Conservation (phyloP, 2,888 invertebrate genomes). For the Corbicula japonica region DNA sequence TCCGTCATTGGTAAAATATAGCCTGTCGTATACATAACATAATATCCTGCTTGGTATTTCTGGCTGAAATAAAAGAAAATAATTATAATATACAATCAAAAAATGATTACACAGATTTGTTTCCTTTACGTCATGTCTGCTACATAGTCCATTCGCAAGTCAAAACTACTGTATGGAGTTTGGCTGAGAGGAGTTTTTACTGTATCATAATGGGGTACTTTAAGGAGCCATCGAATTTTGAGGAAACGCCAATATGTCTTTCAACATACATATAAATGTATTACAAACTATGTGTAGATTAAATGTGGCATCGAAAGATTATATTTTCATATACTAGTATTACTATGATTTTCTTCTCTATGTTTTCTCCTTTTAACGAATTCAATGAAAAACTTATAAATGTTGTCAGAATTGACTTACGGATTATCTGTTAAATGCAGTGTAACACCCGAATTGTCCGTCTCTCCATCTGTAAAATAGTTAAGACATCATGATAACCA, state of each 20-base stretch:
- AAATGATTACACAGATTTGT: background rate
- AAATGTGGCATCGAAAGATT: no score
- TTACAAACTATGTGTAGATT: background rate
- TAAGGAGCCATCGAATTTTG: background rate
- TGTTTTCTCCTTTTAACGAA: no score
- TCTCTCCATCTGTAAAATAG: slow-evolving; percentile 66
- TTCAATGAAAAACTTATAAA: background rate
- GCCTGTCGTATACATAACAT: slow-evolving; percentile 75
- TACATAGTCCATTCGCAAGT: background rate
- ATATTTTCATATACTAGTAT: no score
- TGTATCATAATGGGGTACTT: background rate
- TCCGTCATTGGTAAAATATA: slow-evolving; percentile 76
- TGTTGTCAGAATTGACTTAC: slow-evolving; percentile 51
- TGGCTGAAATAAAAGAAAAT: slow-evolving; percentile 73
- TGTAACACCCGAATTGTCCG: slow-evolving; percentile 77
- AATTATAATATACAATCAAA: background rate
- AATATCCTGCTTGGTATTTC: slow-evolving; percentile 76
- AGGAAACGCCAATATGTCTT: background rate
- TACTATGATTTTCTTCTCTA: no score
- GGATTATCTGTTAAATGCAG: slow-evolving; percentile 72
- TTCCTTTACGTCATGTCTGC: background rate
- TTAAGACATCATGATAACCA: background rate
- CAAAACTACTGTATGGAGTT: background rate
- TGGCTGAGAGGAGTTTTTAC: background rate
- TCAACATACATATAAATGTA: background rate